Evolutionary conservation across 1,140 invertebrate genomes (phyloP).

Genomic region (Hylaeus volcanicus): DNA sequence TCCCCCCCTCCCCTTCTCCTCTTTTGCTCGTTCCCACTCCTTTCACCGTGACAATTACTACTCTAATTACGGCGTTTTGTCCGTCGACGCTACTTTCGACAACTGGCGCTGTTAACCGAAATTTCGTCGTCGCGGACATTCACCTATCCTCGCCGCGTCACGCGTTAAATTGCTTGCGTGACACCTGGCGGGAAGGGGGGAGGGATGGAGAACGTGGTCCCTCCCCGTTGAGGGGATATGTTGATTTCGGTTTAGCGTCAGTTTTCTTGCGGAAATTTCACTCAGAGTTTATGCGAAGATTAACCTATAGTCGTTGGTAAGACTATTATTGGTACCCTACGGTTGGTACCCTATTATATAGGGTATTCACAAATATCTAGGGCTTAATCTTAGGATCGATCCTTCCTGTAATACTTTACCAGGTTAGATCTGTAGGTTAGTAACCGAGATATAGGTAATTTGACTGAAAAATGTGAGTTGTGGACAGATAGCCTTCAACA

Average conservation of each 20-base stretch:
- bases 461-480: no score
- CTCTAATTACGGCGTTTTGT: slow-evolving; percentile 62
- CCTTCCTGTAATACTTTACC: no score
- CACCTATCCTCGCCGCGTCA: background rate
- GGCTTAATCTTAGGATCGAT: no score
- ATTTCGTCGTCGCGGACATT: slow-evolving; percentile 19
- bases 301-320: no score
- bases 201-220: background rate
- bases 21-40: slow-evolving; percentile 13
- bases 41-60: slow-evolving; percentile 50
- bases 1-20: background rate
- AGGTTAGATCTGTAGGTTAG: no score
- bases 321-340: no score
- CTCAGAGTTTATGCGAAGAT: background rate
- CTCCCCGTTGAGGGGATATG: background rate
- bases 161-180: slow-evolving; percentile 16
- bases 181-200: no score
- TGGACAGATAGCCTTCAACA: background rate
- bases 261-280: background rate
- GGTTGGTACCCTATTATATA: no score
- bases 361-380: no score
- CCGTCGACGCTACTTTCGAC: slow-evolving; percentile 47
- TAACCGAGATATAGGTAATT: no score
- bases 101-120: slow-evolving; percentile 48
- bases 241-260: no score